Evolutionary conservation across 2,113 vertebrate genomes (phyloP), one percentile per base, ranked within the genome.

Genomic region (Halcyon senegalensis): DNA sequence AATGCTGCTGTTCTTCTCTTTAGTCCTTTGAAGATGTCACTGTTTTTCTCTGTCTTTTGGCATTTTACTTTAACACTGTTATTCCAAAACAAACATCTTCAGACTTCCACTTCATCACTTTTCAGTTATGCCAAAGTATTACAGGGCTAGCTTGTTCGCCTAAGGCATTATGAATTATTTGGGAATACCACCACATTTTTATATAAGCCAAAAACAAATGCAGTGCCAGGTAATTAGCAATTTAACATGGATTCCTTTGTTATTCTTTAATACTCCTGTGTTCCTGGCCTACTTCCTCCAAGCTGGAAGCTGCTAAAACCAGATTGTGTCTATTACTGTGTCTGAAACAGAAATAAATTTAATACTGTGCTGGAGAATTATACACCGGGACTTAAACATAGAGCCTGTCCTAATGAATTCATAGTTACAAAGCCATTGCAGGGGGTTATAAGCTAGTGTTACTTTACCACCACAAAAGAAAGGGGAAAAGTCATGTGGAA

Each of bases 51-150:
- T 95, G 37, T 86, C 74, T 96, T 97, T 77, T 87, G 44, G 69
- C 31, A 93, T 97, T 97, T 96, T 64, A 73, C 37, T 94, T 69
- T 94, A 76, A 84, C 82, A 91, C 9, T 33, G 10, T 72, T 91
- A 76, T 60, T 96, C 86, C 12, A 11, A 93, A 96, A 91, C 91
- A 96, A 94, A 95, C 83, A 87, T 87, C 63, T 95, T 24, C 31
- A 81, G 24, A 86, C 91, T 98, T 96, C 81, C 93, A 95, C 93
- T 97, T 97, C 92, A 96, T 98, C 95, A 93, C 31, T 97, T 97
- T 98, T 96, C 95, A 95, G 94, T 97, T 95, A 95, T 67, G 48
- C 79, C 13, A 7, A 75, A 82, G n/a, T 87, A 50, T 53, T 78
- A 81, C 62, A 84, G 23, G 72, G 11, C 33, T 97, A 90, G 16